Evolutionary conservation across 2,888 invertebrate species (phyloP).

Genomic region (Epirrhoe tristata): DNA sequence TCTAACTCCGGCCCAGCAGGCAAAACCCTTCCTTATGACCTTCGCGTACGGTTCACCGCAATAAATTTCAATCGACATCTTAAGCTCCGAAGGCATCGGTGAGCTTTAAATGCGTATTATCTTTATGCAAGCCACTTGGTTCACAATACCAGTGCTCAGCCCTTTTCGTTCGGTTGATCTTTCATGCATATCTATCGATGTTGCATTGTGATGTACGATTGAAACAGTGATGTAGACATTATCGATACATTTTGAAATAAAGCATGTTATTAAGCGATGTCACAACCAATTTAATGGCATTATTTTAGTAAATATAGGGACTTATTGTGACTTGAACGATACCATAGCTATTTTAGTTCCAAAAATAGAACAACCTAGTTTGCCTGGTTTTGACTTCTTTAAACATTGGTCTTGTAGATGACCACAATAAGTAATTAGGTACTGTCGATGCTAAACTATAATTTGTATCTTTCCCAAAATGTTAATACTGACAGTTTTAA

Average conservation of each 20-base stretch:
- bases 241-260: conserved; percentile 47
- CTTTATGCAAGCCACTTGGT: conserved; percentile 84
- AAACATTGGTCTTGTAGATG: background rate
- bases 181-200: conserved; percentile 78
- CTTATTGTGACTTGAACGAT: background rate
- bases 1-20: conserved; percentile 54
- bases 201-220: conserved; percentile 72
- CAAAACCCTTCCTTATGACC: conserved; percentile 60
- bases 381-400: background rate
- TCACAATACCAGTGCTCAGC: conserved; percentile 79
- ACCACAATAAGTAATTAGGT: background rate
- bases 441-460: no score
- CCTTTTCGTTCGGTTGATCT: conserved; percentile 75
- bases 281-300: background rate
- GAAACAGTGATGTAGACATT: conserved; percentile 54
- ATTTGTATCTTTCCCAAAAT: background rate
- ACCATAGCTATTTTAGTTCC: background rate
- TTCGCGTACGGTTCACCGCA: conserved; percentile 57
- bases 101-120: conserved; percentile 81
- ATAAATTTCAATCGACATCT: conserved; percentile 52
- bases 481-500: conserved; percentile 9
- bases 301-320: background rate
- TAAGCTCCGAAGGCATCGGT: conserved; percentile 67
- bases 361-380: background rate
- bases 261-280: background rate